Base-by-base conservation (phyloP, 2,888 invertebrate species). In the Beris morrisii region DNA sequence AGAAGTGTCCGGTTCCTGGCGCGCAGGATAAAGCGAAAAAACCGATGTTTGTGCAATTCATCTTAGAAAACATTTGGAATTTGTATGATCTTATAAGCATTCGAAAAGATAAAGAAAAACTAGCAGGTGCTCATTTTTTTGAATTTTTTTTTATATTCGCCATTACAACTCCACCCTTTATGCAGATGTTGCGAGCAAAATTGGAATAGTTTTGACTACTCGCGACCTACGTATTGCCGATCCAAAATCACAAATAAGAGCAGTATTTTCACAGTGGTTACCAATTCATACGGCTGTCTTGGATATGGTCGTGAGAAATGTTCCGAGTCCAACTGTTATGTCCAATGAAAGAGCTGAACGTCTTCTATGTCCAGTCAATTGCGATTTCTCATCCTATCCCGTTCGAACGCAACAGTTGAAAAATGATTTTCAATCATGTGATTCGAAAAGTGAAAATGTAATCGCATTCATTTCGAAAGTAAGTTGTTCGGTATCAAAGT, bases 1-100 rank as follows among this genome's bases (percentile, higher is more conserved):
- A 88, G 4, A 95, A 94, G 81, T 84, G 88, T 65, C 90, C 95
- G 56, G 84, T 89, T 83, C 86, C 88, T 76, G 96, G 97, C 3
- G 97, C 97, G 5, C 91, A 93, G 79, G 92, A 91, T 71, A 94
- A 93, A 77, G 93, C 92, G 0, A 96, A 96, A 77, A 93, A 92
- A 74, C 95, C 96, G 0, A 82, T 98, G 71, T 98, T 97, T 81
- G 93, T 94, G 1, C 93, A 95, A 78, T 85, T 97, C 55, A 88
- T 96, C 64, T 82, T 98, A 69, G 95, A 96, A 74, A 96, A 94
- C 74, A 84, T 98, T 54, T 94, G 95, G 91, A 86, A 89, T 71
- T 83, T 97, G 32, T 97, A 98, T 78, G 92, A 95, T 67, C 90
- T 89, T 0, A 84, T 97, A 65, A 84, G 87, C 4, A 78, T 91